Evolutionary conservation across 2,113 vertebrate species (phyloP).

Genomic region (Halcyon malimbica): DNA sequence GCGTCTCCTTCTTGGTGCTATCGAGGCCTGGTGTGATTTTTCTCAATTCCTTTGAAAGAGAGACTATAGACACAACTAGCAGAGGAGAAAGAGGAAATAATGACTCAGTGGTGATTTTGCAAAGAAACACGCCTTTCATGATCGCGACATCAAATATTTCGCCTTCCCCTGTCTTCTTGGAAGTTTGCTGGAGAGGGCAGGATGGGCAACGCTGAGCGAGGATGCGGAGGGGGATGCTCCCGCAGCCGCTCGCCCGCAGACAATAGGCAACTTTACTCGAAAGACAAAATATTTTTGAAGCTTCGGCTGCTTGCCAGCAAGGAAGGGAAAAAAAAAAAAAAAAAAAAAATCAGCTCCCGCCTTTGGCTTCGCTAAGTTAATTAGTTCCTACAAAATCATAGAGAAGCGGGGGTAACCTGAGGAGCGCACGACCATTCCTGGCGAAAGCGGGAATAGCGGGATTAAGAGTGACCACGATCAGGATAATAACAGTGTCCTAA

Average conservation of each 20-base stretch:
- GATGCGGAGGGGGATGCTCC: not conserved
- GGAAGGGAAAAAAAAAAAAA: not conserved
- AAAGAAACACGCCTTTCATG: constrained; percentile 25
- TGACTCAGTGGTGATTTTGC: constrained; percentile 36
- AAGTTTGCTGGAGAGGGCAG: constrained; percentile 16
- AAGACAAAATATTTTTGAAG: constrained; percentile 54
- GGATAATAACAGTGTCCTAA: not conserved
- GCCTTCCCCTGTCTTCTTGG: constrained; percentile 4
- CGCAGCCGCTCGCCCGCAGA: constrained; percentile 24
- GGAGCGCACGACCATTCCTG: not conserved
- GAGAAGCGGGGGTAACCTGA: constrained; percentile 19
- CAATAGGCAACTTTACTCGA: constrained; percentile 58
- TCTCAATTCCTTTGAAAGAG: constrained; percentile 57
- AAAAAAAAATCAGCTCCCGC: not conserved
- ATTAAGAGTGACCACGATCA: not conserved
- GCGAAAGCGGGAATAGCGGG: not conserved
- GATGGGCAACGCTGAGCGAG: not conserved
- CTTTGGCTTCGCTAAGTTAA: constrained; percentile 44
- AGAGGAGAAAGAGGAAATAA: constrained; percentile 50
- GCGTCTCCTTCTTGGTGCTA: constrained; percentile 24
- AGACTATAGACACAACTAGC: not conserved
- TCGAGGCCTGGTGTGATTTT: constrained; percentile 64
- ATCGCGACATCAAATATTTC: constrained; percentile 44
- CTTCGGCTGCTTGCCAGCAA: constrained; percentile 52
- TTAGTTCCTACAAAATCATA: constrained; percentile 54